phyloP scores from a whole-genome alignment of 2,113 vertebrate genomes.

The Prolemur simus region DNA sequence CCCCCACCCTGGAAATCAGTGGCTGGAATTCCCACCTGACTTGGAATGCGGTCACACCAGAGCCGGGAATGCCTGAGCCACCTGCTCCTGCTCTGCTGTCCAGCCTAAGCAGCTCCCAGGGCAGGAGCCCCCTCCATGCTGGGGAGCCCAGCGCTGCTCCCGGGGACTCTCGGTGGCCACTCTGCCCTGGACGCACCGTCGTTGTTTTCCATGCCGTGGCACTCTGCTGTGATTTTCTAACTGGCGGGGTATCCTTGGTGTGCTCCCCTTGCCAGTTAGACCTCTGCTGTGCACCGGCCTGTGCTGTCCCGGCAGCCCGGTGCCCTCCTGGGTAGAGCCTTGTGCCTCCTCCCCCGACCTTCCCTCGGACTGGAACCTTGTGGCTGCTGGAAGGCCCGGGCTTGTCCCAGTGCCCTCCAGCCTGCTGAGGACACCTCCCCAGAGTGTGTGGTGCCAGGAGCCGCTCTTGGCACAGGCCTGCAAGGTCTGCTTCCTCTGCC shows the following conservation, averaged over 20 bases:
- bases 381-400: not conserved
- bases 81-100: not conserved
- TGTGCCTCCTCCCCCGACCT: not conserved
- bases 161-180: not conserved
- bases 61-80: not conserved
- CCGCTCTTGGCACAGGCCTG: no score
- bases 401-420: not conserved
- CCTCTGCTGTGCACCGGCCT: not conserved
- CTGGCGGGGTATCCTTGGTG: no score
- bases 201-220: no score
- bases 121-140: not conserved
- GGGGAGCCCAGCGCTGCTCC: not conserved
- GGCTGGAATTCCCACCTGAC: not conserved
- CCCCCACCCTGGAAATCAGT: rapidly evolving
- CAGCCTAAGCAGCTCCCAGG: not conserved
- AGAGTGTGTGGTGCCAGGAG: not conserved
- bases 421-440: not conserved
- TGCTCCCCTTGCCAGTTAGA: not conserved
- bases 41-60: rapidly evolving
- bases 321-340: not conserved
- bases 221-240: not conserved
- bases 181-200: not conserved
- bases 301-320: not conserved
- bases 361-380: not conserved
- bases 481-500: not conserved